Evolutionary conservation across 2,888 invertebrate genomes (phyloP).

Genomic region (Drosophila monieri): DNA sequence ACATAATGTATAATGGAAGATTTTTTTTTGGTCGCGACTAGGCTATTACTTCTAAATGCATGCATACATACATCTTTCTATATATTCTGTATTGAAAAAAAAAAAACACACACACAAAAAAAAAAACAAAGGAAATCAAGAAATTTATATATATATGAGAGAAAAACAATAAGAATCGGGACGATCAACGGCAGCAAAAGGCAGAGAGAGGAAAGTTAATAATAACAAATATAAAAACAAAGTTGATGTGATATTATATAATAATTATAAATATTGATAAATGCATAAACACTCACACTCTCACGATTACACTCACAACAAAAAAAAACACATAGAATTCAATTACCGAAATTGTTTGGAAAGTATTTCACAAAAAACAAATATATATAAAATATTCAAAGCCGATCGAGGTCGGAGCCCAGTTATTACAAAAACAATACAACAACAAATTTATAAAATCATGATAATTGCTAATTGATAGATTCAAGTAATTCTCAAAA

Average conservation of each 20-base stretch:
- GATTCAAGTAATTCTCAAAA: conserved; percentile 35
- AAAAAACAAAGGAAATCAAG: conserved; percentile 20
- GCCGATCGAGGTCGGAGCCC: neutral
- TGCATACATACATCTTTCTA: conserved; percentile 36
- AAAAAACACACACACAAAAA: neutral
- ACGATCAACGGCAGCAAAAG: conserved; percentile 43
- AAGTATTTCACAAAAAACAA: conserved; percentile 15
- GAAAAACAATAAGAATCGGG: conserved; percentile 45
- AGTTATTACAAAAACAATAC: conserved; percentile 14
- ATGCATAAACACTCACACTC: conserved; percentile 47
- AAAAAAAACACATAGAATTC: conserved; percentile 20
- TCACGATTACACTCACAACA: conserved; percentile 32
- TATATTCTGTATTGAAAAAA: conserved; percentile 33
- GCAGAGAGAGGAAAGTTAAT: conserved; percentile 26
- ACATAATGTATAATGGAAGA: conserved; percentile 6
- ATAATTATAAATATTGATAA: conserved; percentile 78
- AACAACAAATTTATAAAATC: conserved; percentile 4
- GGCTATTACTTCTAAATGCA: conserved; percentile 33
- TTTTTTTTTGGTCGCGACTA: conserved; percentile 32
- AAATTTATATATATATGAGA: conserved; percentile 23
- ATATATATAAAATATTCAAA: too few relatives aligned
- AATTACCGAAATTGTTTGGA: conserved; percentile 24
- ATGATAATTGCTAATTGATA: conserved; percentile 18
- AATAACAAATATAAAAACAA: conserved; percentile 74
- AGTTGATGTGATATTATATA: conserved; percentile 83